These are phyloP conservation scores for Dascyllus trimaculatus DNA, from an alignment of 2,113 vertebrate species.

Conservation along the genomic window DNA sequence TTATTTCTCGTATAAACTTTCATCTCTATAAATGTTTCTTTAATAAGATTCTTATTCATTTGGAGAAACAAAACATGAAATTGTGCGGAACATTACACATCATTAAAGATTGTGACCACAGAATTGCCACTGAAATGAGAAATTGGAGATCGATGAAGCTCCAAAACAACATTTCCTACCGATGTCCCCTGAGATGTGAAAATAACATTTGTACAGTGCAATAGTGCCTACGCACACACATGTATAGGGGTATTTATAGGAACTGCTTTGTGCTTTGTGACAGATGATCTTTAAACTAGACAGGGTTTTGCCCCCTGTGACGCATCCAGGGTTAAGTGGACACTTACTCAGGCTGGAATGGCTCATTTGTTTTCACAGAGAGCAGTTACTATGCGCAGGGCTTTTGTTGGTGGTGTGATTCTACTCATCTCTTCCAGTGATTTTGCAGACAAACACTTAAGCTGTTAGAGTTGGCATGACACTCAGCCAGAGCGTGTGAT, in stretches of 20 bases:
- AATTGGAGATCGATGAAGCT: not conserved
- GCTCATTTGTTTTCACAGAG: constrained; percentile 28
- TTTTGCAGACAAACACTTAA: constrained; percentile 43
- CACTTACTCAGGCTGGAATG: constrained; percentile 16
- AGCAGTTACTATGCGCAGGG: constrained; percentile 4
- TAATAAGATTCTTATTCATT: constrained; percentile 3
- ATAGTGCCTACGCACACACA: not conserved
- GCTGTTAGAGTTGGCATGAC: constrained; percentile 29
- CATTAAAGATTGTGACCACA: not conserved
- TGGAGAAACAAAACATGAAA: not conserved
- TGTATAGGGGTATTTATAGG: not conserved
- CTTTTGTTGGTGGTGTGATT: constrained; percentile 28
- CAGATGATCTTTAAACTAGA: constrained; percentile 22
- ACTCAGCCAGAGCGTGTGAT: constrained; percentile 16
- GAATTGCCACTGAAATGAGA: not conserved
- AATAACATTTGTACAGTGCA: not conserved
- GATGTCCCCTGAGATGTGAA: not conserved
- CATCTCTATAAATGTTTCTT: not conserved
- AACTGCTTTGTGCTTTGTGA: constrained; percentile 25
- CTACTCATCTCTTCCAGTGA: constrained; percentile 9
- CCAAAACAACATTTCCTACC: not conserved
- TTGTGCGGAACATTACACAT: not conserved
- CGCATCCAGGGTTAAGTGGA: constrained; percentile 30
- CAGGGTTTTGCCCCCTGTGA: not conserved
- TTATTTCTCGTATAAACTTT: too few species aligned